Evolutionary conservation across 2,113 vertebrate genomes (phyloP), one percentile per base, ranked within the genome.

Genomic region (Ursus arctos): DNA sequence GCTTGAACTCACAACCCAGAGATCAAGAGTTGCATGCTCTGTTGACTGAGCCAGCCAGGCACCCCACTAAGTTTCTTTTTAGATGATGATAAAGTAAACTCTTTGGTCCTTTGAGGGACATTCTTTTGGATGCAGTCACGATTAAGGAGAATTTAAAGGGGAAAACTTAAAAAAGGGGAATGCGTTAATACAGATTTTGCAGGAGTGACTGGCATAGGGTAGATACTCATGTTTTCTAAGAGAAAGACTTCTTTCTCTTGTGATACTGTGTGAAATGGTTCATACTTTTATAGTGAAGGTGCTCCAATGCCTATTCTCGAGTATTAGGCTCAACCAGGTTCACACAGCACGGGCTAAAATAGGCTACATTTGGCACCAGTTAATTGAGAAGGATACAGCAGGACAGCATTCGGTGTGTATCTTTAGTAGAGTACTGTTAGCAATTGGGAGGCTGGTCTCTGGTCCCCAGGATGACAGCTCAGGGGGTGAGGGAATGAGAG

Each of bases 121-220:
- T 89, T 94, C 43, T 96, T 95, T 86, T 94, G 53, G 28, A 95
- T 43, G 40, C 61, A 85, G 59, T 72, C 53, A 85, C 71, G 69
- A 93, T 12, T 49, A 61, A 94, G 22, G 61, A 57, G 89, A 89
- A 33, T 43, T 84, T 79, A 47, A 72, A 97, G 28, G 11, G 49
- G 31, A 67, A 92, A 65, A 90, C 82, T 83, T 15, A 55, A n/a
- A 94, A 92, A 79, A 98, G n/a, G 11, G 61, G n/a, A 72, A 89
- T 61, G 49, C 51, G 22, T 24, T 86, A 83, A 61, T 86, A 40
- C 10, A 91, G 22, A 65, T 77, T 89, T 96, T 94, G 22, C 16
- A 95, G 67, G 14, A 63, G 31, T 59, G 43, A 7, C 69, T 92
- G 49, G 9, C 69, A 57, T 21, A 86, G 11, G 33, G 83, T 72